A percentile compares a stretch with the other conserved stretches of the same genome.
phyloP scores from a whole-genome alignment of 2,113 vertebrate species.

The Protobothrops flavoviridis region DNA sequence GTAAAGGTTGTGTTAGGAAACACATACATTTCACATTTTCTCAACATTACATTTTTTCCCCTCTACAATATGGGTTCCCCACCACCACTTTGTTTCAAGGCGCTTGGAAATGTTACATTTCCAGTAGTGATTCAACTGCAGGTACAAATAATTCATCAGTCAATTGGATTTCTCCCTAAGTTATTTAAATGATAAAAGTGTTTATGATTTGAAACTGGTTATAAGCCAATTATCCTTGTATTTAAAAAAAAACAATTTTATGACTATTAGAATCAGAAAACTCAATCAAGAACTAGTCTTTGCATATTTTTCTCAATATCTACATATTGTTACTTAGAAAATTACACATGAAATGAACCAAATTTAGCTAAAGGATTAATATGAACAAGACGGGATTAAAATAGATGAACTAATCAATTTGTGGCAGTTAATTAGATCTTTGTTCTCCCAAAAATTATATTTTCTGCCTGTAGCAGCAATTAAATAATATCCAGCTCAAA shows the following conservation, averaged over 20 bases:
- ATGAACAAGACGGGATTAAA: background rate
- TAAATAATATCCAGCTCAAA: background rate
- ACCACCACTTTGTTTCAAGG: background rate
- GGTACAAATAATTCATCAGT: background rate
- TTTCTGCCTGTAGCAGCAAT: background rate
- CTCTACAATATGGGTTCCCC: background rate
- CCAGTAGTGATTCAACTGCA: background rate
- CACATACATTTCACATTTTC: background rate
- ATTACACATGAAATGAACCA: no score
- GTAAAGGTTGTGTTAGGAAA: background rate
- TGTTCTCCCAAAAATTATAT: background rate
- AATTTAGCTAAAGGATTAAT: background rate
- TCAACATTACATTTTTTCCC: background rate
- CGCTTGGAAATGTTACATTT: background rate
- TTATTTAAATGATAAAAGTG: background rate
- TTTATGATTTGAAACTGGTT: background rate
- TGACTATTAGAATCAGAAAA: background rate
- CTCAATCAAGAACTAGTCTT: background rate
- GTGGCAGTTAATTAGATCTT: background rate
- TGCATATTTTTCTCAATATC: background rate
- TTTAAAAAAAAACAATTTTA: background rate
- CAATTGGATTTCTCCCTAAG: background rate
- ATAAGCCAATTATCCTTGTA: background rate
- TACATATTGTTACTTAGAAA: background rate
- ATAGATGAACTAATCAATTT: background rate